Evolutionary conservation across 2,113 vertebrate species (phyloP), one percentile per base, ranked within the genome.

Genomic region (Poecile atricapillus): DNA sequence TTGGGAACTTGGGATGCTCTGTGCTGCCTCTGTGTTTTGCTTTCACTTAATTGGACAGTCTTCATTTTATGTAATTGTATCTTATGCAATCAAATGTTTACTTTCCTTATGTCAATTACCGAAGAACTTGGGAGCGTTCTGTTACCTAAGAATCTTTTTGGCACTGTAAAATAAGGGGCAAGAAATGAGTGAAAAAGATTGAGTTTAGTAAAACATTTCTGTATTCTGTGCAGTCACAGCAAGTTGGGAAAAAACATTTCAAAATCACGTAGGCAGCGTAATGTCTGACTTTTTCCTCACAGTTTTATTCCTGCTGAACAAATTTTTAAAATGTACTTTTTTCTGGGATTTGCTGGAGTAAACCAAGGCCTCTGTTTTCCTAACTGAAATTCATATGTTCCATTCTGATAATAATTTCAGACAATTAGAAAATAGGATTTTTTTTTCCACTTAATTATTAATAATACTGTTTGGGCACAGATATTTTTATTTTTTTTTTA

Each of bases 81-180:
- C 75, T 92, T 95, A 83, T 58, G 87, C 89, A 91, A 52, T 91
- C 52, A 3, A 46, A 33, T 93, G 76, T 88, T 95, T 97, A 31
- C 86, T 93, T 95, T 91, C 77, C 87, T 78, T 90, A 89, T 56
- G 74, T 79, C 92, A 86, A 39, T 88, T 76, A 63, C 21, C 1
- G 0, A 43, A 77, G 55, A 63, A 70, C 76, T 84, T 83, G n/a
- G 14, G 49, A 59, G 65, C 1, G 1, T 93, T 76, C 56, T 90
- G 43, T 80, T 87, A 63, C 71, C 58, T 86, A 56, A 11, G 1
- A 59, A 8, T 85, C 50, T 91, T 80, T 79, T 80, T 74, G 31
- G 47, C 33, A 5, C 28, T 70, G 67, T 33, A 74, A 94, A 83
- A 19, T 33, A 75, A 53, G 17, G 37, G 41, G 5, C 62, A 83